These are phyloP conservation scores for Volucella inanis DNA, from an alignment of 2,888 invertebrate species.

Conservation along the genomic window DNA sequence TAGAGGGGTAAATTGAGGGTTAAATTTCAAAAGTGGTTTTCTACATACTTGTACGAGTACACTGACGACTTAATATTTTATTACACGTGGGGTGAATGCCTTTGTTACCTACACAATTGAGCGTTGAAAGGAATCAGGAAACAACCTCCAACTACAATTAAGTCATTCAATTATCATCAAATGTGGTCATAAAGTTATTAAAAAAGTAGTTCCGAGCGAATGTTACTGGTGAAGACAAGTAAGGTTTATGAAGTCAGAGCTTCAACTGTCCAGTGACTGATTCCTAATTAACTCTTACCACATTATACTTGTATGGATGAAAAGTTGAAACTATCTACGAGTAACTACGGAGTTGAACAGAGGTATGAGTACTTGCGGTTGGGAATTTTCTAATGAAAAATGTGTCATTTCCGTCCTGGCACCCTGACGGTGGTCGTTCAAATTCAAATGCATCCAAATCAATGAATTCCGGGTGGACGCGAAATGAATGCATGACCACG, in stretches of 20 bases:
- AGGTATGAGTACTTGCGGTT: constrained; percentile 23
- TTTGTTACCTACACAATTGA: neutral
- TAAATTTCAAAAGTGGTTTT: constrained; percentile 41
- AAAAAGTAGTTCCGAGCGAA: neutral
- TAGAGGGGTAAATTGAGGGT: constrained; percentile 25
- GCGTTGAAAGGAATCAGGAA: constrained; percentile 3
- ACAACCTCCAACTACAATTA: constrained; percentile 14
- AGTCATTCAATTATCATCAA: constrained; percentile 40
- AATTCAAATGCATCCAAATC: neutral
- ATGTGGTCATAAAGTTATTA: constrained; percentile 51
- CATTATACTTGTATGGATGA: constrained; percentile 8
- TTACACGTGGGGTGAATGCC: constrained; percentile 14
- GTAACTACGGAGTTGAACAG: too few species aligned
- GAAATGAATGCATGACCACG: constrained; percentile 21
- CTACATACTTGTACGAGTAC: constrained; percentile 4
- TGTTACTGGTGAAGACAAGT: neutral
- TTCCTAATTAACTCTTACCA: constrained; percentile 39
- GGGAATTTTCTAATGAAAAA: constrained; percentile 21
- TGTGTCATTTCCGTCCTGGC: constrained; percentile 26
- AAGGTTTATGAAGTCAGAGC: too few species aligned
- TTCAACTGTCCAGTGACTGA: neutral
- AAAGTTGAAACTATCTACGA: neutral
- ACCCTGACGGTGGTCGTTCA: neutral
- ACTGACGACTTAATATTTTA: neutral
- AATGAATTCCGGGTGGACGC: neutral